phyloP scores from a whole-genome alignment of 2,888 invertebrate genomes.

The Pollenia angustigena region DNA sequence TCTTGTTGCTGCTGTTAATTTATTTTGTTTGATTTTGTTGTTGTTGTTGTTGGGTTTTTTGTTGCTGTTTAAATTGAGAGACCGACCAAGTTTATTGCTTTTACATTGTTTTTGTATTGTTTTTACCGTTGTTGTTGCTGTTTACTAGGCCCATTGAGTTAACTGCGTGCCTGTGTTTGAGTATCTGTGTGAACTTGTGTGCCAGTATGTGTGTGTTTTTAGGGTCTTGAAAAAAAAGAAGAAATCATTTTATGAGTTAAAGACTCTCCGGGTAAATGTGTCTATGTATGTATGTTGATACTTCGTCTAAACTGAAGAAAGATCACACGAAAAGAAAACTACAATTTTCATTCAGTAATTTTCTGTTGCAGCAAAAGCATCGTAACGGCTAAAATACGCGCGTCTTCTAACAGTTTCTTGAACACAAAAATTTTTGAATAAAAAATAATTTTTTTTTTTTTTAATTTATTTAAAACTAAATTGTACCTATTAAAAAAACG shows the following conservation, averaged over 20 bases:
- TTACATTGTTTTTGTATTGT: constrained; percentile 14
- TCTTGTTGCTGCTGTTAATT: constrained; percentile 29
- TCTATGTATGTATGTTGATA: constrained; percentile 55
- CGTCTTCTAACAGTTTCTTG: constrained; percentile 46
- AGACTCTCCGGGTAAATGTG: constrained; percentile 52
- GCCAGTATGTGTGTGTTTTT: constrained; percentile 36
- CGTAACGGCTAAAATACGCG: constrained; percentile 73
- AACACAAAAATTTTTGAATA: neutral
- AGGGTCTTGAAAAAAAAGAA: constrained; percentile 49
- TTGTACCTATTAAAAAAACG: constrained; percentile 13
- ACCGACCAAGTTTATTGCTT: constrained; percentile 7
- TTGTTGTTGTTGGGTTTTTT: constrained; percentile 48
- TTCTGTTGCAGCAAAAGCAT: constrained; percentile 79
- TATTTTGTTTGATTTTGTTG: neutral
- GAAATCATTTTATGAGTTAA: constrained; percentile 51
- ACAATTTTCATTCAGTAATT: constrained; percentile 82
- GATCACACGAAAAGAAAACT: constrained; percentile 81
- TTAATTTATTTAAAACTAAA: constrained; percentile 20
- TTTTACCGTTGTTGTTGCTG: constrained; percentile 48
- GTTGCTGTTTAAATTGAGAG: constrained; percentile 16
- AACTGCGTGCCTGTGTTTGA: constrained; percentile 22
- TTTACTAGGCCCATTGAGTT: constrained; percentile 61
- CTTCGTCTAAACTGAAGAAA: constrained; percentile 75
- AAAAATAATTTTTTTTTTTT: neutral
- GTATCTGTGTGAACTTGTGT: constrained; percentile 13